These are phyloP conservation scores for Athetis lepigone DNA, from an alignment of 2,888 invertebrate genomes.

Conservation along the genomic window DNA sequence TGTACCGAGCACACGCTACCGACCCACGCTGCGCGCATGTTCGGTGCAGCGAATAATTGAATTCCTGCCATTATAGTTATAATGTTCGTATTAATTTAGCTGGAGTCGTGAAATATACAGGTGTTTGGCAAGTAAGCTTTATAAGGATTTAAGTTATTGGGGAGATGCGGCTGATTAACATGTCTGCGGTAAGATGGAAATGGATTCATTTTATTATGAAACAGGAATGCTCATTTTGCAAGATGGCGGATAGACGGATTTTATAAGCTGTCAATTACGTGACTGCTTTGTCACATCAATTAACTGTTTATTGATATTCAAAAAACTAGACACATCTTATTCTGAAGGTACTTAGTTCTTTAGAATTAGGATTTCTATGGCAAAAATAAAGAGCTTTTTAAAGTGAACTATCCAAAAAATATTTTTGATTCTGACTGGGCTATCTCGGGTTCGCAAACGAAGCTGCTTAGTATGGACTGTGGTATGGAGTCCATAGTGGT, in stretches of 20 bases:
- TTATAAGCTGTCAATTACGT: too few species aligned
- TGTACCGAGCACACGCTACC: conserved; percentile 64
- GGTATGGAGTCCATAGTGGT: too few species aligned
- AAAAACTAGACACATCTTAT: too few species aligned
- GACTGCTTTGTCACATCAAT: too few species aligned
- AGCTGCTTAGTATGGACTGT: too few species aligned
- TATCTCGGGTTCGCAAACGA: too few species aligned
- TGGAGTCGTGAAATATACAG: conserved; percentile 52
- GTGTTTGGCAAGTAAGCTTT: conserved; percentile 39
- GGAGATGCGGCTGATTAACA: conserved; percentile 39
- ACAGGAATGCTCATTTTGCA: neutral
- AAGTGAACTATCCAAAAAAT: too few species aligned
- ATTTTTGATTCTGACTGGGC: too few species aligned
- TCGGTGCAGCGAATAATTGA: conserved; percentile 61
- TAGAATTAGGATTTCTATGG: too few species aligned
- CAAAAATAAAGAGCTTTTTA: too few species aligned
- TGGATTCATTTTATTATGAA: conserved; percentile 37
- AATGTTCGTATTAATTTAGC: conserved; percentile 65
- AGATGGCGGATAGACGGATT: neutral
- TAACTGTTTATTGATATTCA: too few species aligned
- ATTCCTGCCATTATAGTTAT: conserved; percentile 63
- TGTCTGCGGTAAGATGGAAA: conserved; percentile 35
- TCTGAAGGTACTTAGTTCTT: too few species aligned
- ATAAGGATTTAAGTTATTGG: conserved; percentile 40
- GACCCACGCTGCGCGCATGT: conserved; percentile 63